These are phyloP conservation scores for Luffia ferchaultella DNA, from an alignment of 2,888 invertebrate species.

Conservation along the genomic window DNA sequence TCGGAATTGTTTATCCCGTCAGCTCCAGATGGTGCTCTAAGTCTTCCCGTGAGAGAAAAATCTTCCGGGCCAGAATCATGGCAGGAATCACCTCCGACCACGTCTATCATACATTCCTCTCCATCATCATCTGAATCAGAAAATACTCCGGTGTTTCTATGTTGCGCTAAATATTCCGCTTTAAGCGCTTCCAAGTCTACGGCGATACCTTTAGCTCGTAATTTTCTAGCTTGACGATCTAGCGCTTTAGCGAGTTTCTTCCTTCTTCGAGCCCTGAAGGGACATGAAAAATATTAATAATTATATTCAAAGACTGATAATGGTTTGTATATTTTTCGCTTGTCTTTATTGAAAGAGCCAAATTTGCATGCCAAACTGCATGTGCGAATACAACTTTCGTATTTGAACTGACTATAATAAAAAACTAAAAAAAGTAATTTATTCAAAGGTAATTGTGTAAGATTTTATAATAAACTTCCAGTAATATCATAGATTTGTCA, in stretches of 20 bases:
- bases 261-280: constrained; percentile 80
- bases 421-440: too few relatives aligned
- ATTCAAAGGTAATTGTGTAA: too few relatives aligned
- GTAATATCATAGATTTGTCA: too few relatives aligned
- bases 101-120: constrained; percentile 81
- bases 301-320: too few relatives aligned
- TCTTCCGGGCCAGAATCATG: constrained; percentile 72
- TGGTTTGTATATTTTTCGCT: too few relatives aligned
- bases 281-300: too few relatives aligned
- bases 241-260: constrained; percentile 92
- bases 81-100: constrained; percentile 84
- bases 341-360: too few relatives aligned
- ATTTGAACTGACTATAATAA: too few relatives aligned
- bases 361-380: too few relatives aligned
- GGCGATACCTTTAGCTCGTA: constrained; percentile 89
- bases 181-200: constrained; percentile 87
- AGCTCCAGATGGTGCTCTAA: constrained; percentile 64
- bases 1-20: constrained; percentile 69
- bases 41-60: constrained; percentile 66
- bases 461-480: too few relatives aligned
- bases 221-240: constrained; percentile 90
- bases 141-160: constrained; percentile 68
- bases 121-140: constrained; percentile 70
- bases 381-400: too few relatives aligned
- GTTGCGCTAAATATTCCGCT: constrained; percentile 85